Percentiles rank a stretch among this genome's conserved stretches.
Conservation (phyloP, 1,140 invertebrate genomes). For the Acromyrmex heyeri region DNA sequence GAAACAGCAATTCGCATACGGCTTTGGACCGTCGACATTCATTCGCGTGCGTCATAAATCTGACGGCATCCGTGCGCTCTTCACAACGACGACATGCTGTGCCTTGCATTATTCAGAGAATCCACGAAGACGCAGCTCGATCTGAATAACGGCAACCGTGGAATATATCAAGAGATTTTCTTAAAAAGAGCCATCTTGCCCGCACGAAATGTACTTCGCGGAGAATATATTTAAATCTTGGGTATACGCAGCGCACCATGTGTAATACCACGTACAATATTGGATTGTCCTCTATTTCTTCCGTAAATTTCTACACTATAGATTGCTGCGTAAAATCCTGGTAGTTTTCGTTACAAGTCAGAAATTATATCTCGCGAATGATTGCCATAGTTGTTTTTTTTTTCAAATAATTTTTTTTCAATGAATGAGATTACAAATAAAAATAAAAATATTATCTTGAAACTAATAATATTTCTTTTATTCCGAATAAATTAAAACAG, state of each 20-base stretch:
- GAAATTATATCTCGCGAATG: slow-evolving; percentile 5
- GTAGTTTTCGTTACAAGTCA: slow-evolving; percentile 3
- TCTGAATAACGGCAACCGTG: slow-evolving; percentile 52
- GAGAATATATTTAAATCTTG: slow-evolving; percentile 55
- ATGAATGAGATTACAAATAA: not conserved
- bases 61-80: slow-evolving; percentile 5
- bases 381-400: too few relatives aligned
- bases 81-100: slow-evolving; percentile 22
- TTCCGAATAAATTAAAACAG: not conserved
- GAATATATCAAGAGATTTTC: slow-evolving; percentile 59
- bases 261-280: slow-evolving; percentile 47
- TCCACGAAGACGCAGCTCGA: slow-evolving; percentile 40
- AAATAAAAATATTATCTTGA: not conserved
- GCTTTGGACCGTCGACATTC: slow-evolving; percentile 16
- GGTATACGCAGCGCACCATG: slow-evolving; percentile 10
- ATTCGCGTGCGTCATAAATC: slow-evolving; percentile 40
- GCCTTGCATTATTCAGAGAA: slow-evolving; percentile 55
- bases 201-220: slow-evolving; percentile 39
- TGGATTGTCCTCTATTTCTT: slow-evolving; percentile 53
- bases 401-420: not conserved
- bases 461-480: not conserved
- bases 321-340: not conserved
- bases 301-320: slow-evolving; percentile 28
- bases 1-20: slow-evolving; percentile 39
- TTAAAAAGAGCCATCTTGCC: slow-evolving; percentile 44